A percentile compares a stretch with the other conserved stretches of the same genome.
Conservation (phyloP, 2,797 vertebrate species). For the Siniperca undulata region DNA sequence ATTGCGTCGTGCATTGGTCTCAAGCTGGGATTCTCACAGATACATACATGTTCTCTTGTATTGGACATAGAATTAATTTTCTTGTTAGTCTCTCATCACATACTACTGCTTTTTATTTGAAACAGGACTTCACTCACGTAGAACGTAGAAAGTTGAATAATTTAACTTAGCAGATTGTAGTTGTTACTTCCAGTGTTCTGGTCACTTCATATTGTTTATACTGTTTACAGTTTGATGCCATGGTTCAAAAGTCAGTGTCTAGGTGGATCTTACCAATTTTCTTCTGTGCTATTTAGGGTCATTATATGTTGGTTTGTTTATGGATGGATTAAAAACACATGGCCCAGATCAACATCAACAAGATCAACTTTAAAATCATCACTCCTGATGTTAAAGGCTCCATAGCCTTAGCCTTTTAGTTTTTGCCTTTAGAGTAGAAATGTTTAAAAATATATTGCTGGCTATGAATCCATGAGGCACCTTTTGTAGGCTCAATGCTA, state of each 20-base stretch:
- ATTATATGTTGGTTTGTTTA: not conserved
- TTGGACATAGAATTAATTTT: conserved; percentile 39
- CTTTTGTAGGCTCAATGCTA: not conserved
- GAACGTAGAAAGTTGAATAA: not conserved
- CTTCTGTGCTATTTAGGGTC: not conserved
- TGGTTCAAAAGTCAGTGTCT: not conserved
- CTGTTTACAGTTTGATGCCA: not conserved
- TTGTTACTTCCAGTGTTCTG: not conserved
- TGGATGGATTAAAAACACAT: not conserved
- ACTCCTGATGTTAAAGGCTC: not conserved
- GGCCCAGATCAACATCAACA: not conserved
- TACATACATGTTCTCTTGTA: conserved; percentile 22
- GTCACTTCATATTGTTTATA: not conserved
- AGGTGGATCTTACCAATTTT: not conserved
- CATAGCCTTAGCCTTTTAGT: not conserved
- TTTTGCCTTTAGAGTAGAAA: not conserved
- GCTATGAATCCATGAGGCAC: not conserved
- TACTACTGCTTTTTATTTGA: conserved; percentile 10
- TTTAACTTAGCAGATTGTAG: not conserved
- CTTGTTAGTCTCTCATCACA: conserved; percentile 4
- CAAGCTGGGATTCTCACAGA: conserved; percentile 74
- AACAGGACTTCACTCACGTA: not conserved
- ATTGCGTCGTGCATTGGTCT: conserved; percentile 71
- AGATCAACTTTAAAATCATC: not conserved
- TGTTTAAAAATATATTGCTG: not conserved